Evolutionary conservation across 2,113 vertebrate genomes (phyloP).

Genomic region (Podarcis cretensis): DNA sequence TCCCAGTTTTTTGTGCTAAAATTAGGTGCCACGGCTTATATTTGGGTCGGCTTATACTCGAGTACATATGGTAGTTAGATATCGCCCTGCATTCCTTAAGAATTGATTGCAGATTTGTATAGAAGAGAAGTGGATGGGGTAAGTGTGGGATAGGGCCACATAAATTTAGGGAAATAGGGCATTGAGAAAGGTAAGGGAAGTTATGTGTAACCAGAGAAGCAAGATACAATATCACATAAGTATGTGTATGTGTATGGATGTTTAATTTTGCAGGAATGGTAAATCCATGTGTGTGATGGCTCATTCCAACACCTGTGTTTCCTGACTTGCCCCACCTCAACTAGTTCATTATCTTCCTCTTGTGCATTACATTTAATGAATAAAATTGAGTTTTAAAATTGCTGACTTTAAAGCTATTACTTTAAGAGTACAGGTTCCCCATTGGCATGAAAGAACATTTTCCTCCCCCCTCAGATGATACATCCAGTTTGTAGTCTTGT

Average conservation of each 20-base stretch:
- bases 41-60: too few species aligned
- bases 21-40: too few species aligned
- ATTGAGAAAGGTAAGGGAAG: not conserved
- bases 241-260: not conserved
- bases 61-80: not conserved
- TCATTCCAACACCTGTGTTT: not conserved
- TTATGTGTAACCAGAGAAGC: not conserved
- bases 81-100: not conserved
- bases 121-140: not conserved
- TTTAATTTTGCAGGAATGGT: not conserved
- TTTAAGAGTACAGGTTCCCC: conserved; percentile 38
- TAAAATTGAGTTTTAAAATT: not conserved
- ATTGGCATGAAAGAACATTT: conserved; percentile 39
- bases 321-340: not conserved
- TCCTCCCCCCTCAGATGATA: conserved; percentile 30
- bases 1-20: too few species aligned
- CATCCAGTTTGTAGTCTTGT: conserved; percentile 37
- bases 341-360: not conserved
- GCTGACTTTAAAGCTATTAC: conserved; percentile 1
- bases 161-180: not conserved
- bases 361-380: not conserved
- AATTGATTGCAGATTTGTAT: not conserved
- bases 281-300: not conserved
- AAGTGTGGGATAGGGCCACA: too few species aligned
- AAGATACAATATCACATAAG: not conserved